Conservation (phyloP, 2,113 vertebrate genomes). For the Pseudorhombus dupliciocellatus region DNA sequence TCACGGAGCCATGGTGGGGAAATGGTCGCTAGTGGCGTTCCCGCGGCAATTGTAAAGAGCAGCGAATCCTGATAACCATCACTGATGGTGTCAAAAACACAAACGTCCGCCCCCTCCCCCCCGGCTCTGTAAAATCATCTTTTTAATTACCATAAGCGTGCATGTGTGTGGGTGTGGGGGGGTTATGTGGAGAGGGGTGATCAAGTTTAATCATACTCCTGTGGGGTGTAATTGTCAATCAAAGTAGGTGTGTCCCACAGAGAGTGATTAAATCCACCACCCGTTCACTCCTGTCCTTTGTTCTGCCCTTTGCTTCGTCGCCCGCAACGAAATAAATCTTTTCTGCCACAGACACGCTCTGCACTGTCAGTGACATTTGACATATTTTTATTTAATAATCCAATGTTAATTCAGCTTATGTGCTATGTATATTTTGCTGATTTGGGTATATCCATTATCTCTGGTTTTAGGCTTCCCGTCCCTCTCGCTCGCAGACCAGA, state of each 20-base stretch:
- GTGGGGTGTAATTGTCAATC: constrained; percentile 72
- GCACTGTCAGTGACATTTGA: neutral
- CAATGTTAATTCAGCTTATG: too few species aligned
- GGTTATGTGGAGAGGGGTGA: constrained; percentile 43
- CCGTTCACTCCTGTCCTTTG: constrained; percentile 61
- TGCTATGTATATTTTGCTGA: neutral
- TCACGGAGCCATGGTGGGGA: constrained; percentile 53
- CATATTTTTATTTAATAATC: neutral
- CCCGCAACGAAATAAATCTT: constrained; percentile 9
- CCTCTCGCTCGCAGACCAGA: constrained; percentile 97
- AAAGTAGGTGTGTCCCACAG: constrained; percentile 59
- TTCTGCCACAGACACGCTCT: constrained; percentile 13
- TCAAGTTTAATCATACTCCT: constrained; percentile 68
- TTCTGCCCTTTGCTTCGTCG: constrained; percentile 48
- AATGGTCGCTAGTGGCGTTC: constrained; percentile 46
- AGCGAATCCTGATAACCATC: constrained; percentile 71
- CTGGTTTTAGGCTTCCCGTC: constrained; percentile 89
- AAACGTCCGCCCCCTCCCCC: constrained; percentile 33
- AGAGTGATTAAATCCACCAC: constrained; percentile 61
- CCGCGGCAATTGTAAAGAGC: constrained; percentile 64
- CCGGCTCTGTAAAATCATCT: constrained; percentile 60
- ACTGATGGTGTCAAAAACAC: constrained; percentile 69
- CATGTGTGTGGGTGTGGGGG: constrained; percentile 20
- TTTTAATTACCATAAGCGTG: constrained; percentile 71
- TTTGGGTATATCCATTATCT: neutral